phyloP scores from a whole-genome alignment of 2,888 invertebrate genomes.

The Steromphala cineraria region DNA sequence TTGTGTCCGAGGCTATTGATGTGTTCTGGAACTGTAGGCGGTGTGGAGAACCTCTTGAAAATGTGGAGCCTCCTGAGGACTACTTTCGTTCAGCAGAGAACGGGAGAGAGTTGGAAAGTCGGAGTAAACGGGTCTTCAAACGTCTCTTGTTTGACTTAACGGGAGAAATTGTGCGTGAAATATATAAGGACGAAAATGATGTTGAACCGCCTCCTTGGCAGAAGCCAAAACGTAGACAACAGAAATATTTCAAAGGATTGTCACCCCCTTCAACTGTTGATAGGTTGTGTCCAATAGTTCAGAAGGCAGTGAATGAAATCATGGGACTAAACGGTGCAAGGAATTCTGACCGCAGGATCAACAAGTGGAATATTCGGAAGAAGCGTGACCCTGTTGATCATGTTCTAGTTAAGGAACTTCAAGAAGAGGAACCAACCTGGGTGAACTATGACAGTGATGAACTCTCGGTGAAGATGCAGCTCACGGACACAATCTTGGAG shows the following conservation, averaged over 20 bases:
- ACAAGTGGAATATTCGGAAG: conserved; percentile 69
- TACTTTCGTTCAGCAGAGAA: conserved; percentile 52
- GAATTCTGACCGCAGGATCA: conserved; percentile 44
- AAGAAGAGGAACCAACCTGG: conserved; percentile 85
- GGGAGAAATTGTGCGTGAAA: conserved; percentile 71
- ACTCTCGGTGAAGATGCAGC: conserved; percentile 80
- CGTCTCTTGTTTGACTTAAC: conserved; percentile 73
- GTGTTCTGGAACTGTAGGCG: conserved; percentile 66
- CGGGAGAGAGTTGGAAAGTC: conserved; percentile 50
- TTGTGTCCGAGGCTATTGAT: conserved; percentile 64
- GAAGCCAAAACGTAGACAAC: conserved; percentile 71
- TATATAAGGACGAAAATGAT: conserved; percentile 67
- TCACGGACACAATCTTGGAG: conserved; percentile 79
- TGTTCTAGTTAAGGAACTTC: conserved; percentile 83
- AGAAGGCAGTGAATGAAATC: conserved; percentile 59
- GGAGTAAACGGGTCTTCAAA: conserved; percentile 67
- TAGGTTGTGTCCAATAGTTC: conserved; percentile 62
- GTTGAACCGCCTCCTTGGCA: conserved; percentile 78
- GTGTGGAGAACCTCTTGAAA: conserved; percentile 63
- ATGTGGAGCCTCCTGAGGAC: conserved; percentile 52
- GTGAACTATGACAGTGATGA: conserved; percentile 85
- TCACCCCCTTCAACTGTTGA: conserved; percentile 66
- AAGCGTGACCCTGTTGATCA: conserved; percentile 83
- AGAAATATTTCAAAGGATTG: conserved; percentile 61
- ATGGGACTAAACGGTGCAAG: conserved; percentile 63